A percentile compares a stretch with the other conserved stretches of the same genome.
Evolutionary conservation across 2,113 vertebrate genomes (phyloP).

Genomic region (Athene noctua): DNA sequence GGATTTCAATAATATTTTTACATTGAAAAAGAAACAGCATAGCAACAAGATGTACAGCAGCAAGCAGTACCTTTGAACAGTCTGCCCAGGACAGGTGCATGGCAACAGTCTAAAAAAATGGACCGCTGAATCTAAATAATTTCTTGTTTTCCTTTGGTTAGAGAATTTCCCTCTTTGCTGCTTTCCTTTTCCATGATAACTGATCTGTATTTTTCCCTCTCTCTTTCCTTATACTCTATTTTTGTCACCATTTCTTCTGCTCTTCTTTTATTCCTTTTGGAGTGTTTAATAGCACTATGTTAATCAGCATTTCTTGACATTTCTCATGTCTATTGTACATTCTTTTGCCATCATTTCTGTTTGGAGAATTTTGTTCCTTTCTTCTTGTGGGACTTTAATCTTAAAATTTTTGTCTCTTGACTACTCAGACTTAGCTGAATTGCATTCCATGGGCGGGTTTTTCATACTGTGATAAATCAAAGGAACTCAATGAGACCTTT

Average conservation of each 20-base stretch:
- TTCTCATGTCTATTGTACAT: background rate
- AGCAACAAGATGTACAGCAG: background rate
- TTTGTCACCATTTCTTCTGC: background rate
- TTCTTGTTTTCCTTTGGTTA: background rate
- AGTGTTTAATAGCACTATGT: background rate
- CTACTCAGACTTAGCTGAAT: background rate
- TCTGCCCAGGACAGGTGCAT: background rate
- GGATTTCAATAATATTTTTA: constrained; percentile 4
- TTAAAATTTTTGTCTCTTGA: background rate
- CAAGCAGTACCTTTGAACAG: background rate
- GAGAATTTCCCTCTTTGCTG: background rate
- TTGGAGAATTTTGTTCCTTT: background rate
- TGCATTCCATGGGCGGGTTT: background rate
- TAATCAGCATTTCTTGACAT: background rate
- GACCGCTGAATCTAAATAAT: background rate
- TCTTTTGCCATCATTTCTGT: background rate
- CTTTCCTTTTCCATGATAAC: background rate
- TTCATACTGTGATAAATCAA: background rate
- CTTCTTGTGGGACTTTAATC: background rate
- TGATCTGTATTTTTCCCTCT: background rate
- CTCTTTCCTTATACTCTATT: background rate
- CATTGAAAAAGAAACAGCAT: background rate
- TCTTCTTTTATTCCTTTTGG: background rate
- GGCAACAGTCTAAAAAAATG: background rate
- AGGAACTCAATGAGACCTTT: background rate